Percentiles rank a stretch among this genome's conserved stretches.
Evolutionary conservation across 1,140 invertebrate species (phyloP).

Genomic region (Anadara kagoshimensis): DNA sequence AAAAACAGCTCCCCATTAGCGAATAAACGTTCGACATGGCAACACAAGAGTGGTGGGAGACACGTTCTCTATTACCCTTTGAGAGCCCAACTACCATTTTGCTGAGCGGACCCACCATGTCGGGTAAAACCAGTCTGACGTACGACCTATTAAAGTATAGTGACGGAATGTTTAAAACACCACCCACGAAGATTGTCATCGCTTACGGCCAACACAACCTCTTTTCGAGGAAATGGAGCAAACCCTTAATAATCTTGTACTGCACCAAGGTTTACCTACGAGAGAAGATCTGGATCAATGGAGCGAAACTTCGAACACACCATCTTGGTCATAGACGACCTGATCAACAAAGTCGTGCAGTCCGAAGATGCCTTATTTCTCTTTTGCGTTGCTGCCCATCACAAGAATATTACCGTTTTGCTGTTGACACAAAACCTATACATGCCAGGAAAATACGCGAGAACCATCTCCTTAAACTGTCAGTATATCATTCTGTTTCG

Average conservation of each 20-base stretch:
- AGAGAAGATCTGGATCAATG: conserved; percentile 12
- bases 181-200: conserved; percentile 22
- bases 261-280: conserved; percentile 17
- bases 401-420: conserved; percentile 10
- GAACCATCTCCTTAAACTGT: conserved; percentile 28
- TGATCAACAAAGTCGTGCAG: conserved; percentile 21
- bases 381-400: conserved; percentile 28
- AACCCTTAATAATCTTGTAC: neutral
- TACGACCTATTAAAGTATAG: too few relatives aligned
- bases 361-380: conserved; percentile 14
- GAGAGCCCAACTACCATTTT: neutral
- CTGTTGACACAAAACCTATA: conserved; percentile 25
- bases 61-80: neutral
- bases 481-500: conserved; percentile 28
- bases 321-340: conserved; percentile 33
- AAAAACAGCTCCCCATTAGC: too few relatives aligned
- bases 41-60: neutral
- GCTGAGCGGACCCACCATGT: neutral
- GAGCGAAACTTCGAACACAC: conserved; percentile 10
- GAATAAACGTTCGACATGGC: neutral
- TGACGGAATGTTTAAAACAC: neutral
- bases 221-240: conserved; percentile 27
- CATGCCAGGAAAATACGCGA: conserved; percentile 16
- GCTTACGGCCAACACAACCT: conserved; percentile 28
- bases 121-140: neutral